A percentile compares a stretch with the other conserved stretches of the same genome.
Evolutionary conservation across 2,888 invertebrate genomes (phyloP).

Genomic region (Nephrotoma guestfalica): DNA sequence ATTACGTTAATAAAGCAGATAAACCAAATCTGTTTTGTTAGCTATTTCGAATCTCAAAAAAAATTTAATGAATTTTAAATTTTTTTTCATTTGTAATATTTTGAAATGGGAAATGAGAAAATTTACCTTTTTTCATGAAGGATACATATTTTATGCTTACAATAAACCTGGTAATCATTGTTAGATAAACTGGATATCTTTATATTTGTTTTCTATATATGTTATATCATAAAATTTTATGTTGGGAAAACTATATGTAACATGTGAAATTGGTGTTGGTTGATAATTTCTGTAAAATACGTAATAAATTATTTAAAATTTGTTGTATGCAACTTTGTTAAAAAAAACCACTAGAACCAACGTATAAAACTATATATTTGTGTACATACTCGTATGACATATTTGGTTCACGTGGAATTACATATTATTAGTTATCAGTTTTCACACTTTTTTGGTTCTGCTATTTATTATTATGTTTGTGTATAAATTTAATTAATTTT

Average conservation of each 20-base stretch:
- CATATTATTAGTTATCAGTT: neutral
- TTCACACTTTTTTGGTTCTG: neutral
- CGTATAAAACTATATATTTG: neutral
- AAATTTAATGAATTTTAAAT: neutral
- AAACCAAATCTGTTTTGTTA: neutral
- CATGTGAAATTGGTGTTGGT: no score
- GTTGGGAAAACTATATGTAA: neutral
- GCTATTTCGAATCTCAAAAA: neutral
- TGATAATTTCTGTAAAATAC: no score
- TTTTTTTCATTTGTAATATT: neutral
- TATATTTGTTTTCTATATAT: neutral
- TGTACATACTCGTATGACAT: neutral
- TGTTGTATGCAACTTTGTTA: no score
- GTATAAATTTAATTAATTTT: neutral
- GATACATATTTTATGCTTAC: neutral
- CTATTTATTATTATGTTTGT: neutral
- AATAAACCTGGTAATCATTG: neutral
- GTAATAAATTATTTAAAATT: no score
- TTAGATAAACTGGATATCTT: neutral
- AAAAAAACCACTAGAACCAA: neutral
- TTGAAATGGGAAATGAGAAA: neutral
- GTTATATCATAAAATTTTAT: neutral
- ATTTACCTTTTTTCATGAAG: neutral
- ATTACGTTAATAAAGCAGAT: neutral
- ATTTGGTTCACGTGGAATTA: neutral